These are phyloP conservation scores for Amniataba percoides DNA, from an alignment of 2,797 vertebrate genomes.

Conservation along the genomic window DNA sequence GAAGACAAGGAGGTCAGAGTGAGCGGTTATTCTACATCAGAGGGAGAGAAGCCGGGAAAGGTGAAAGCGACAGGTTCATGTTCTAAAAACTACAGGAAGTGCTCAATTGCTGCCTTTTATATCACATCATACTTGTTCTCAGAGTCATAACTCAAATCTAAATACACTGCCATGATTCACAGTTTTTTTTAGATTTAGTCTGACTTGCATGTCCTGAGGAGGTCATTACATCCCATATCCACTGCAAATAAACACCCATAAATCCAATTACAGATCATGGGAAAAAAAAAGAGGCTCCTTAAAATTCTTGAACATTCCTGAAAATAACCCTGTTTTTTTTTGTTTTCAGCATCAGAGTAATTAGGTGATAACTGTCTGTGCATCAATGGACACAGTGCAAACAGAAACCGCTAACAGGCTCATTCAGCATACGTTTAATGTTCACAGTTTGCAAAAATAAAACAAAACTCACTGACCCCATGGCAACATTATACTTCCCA, in stretches of 20 bases:
- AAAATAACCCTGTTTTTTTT: neutral
- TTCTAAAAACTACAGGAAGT: neutral
- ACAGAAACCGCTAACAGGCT: neutral
- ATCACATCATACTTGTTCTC: neutral
- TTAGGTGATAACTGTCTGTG: neutral
- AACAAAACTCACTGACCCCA: neutral
- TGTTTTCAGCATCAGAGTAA: neutral
- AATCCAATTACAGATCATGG: neutral
- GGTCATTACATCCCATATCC: neutral
- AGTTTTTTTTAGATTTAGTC: neutral
- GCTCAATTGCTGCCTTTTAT: neutral
- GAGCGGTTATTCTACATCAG: neutral
- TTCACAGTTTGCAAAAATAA: no score
- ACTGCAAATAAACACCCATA: neutral
- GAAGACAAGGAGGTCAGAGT: slow-evolving; percentile 1
- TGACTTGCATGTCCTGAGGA: neutral
- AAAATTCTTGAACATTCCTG: neutral
- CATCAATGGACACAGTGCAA: neutral
- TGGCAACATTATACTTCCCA: neutral
- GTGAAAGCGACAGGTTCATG: neutral
- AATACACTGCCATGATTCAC: neutral
- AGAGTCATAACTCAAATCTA: neutral
- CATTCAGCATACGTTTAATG: neutral
- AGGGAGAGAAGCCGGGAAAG: neutral
- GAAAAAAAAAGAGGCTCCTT: neutral